phyloP scores from a whole-genome alignment of 2,797 vertebrate genomes.

The Pogoniulus pusillus region DNA sequence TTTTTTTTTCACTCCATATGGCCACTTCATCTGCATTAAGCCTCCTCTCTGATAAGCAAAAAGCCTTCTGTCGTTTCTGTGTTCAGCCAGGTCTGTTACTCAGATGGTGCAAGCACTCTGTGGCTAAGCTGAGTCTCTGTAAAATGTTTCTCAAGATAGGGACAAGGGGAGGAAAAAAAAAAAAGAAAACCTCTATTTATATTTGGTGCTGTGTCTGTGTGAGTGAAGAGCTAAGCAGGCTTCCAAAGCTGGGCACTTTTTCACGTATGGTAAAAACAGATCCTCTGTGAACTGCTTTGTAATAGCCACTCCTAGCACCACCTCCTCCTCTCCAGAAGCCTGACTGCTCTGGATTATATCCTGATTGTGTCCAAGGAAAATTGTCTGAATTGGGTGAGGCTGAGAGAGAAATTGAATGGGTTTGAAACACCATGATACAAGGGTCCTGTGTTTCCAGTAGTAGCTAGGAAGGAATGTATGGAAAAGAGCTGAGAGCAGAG shows the following conservation, averaged over 20 bases:
- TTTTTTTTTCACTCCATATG: constrained; percentile 65
- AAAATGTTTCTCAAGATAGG: constrained; percentile 51
- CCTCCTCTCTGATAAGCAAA: constrained; percentile 52
- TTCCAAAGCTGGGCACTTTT: constrained; percentile 39
- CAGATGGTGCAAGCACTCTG: constrained; percentile 52
- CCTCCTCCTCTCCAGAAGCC: neutral
- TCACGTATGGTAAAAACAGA: constrained; percentile 40
- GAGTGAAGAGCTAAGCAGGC: constrained; percentile 46
- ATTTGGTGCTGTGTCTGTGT: constrained; percentile 32
- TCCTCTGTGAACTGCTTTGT: neutral
- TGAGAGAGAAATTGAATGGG: neutral
- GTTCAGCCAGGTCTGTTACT: constrained; percentile 64
- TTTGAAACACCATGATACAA: neutral
- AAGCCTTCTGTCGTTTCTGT: constrained; percentile 68
- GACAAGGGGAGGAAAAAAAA: constrained; percentile 47
- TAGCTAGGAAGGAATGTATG: neutral
- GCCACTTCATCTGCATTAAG: constrained; percentile 67
- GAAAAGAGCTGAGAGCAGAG: neutral
- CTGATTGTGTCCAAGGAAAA: neutral
- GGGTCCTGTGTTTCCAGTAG: neutral
- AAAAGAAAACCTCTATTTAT: constrained; percentile 29
- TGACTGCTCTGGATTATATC: neutral
- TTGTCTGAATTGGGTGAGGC: neutral
- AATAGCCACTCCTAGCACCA: constrained; percentile 8
- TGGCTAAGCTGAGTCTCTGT: constrained; percentile 29